Conservation (phyloP, 2,888 invertebrate genomes). For the Caenorhabditis sulstoni region DNA sequence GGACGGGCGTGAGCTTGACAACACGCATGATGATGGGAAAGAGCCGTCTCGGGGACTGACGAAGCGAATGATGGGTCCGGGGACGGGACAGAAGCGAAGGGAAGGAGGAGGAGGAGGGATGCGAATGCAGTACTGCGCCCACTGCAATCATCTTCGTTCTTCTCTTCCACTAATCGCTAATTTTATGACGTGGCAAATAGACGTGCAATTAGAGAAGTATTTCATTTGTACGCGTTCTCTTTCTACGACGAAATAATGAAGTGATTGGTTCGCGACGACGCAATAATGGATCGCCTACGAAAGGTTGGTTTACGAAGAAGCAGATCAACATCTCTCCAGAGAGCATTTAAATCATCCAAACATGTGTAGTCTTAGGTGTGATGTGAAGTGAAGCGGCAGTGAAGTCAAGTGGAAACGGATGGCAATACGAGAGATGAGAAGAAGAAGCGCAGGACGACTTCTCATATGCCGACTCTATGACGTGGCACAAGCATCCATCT, state of each 20-base stretch:
- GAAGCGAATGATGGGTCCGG: constrained; percentile 39
- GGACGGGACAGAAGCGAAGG: background rate
- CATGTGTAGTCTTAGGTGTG: background rate
- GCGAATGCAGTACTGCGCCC: background rate
- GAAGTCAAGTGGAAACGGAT: constrained; percentile 17
- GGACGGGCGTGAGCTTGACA: constrained; percentile 57
- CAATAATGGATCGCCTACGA: background rate
- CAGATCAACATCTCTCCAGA: too few species aligned
- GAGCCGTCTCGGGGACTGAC: constrained; percentile 41
- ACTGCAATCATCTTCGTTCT: background rate
- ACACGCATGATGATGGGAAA: constrained; percentile 56
- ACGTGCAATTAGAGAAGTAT: constrained; percentile 3
- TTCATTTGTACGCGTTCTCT: too few species aligned
- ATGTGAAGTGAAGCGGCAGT: constrained; percentile 1
- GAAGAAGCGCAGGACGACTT: background rate
- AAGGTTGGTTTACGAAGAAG: too few species aligned
- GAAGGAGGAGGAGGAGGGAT: constrained; percentile 4
- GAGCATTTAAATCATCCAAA: too few species aligned
- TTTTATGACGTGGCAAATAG: constrained; percentile 17
- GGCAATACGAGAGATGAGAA: background rate
- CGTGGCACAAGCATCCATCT: background rate
- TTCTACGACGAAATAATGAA: background rate
- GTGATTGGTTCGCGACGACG: constrained; percentile 1
- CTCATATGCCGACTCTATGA: background rate
- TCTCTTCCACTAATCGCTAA: constrained; percentile 1